Evolutionary conservation across 2,888 invertebrate genomes (phyloP).

Genomic region (Gisinianus flammeolus): DNA sequence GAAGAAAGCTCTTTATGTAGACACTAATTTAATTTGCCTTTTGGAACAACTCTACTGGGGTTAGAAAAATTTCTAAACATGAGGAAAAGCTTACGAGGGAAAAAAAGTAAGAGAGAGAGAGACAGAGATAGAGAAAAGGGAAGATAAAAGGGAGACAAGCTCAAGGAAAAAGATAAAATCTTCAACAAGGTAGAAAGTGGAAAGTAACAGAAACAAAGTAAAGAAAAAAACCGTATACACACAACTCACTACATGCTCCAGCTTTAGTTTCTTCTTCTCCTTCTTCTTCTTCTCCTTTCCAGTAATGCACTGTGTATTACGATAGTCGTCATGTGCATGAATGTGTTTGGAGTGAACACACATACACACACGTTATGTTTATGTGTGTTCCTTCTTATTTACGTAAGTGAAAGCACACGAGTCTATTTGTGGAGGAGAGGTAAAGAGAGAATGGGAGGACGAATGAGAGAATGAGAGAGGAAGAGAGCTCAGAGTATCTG

Average conservation of each 20-base stretch:
- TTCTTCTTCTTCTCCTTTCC: too few species aligned
- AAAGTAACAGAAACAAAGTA: neutral
- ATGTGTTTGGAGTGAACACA: too few species aligned
- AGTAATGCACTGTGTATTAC: too few species aligned
- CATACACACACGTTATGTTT: neutral
- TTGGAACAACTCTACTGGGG: constrained; percentile 1
- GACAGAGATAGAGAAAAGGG: neutral
- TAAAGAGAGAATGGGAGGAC: too few species aligned
- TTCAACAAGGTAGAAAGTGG: neutral
- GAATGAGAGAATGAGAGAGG: too few species aligned
- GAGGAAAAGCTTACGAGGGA: neutral
- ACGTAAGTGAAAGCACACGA: too few species aligned
- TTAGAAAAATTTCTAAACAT: neutral
- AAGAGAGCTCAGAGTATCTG: too few species aligned
- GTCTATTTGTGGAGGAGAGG: too few species aligned
- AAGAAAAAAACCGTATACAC: neutral
- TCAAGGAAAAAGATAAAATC: neutral
- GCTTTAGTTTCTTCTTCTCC: too few species aligned
- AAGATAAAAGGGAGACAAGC: too few species aligned
- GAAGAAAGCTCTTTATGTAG: constrained; percentile 19
- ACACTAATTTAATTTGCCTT: constrained; percentile 27
- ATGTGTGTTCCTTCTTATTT: neutral
- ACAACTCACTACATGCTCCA: neutral
- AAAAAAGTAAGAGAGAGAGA: neutral
- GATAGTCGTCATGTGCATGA: too few species aligned